A percentile compares a stretch with the other conserved stretches of the same genome.
These are phyloP conservation scores for Chondrosia reniformis DNA, from an alignment of 37 sponge, comb jelly and placozoan species.

Conservation along the genomic window DNA sequence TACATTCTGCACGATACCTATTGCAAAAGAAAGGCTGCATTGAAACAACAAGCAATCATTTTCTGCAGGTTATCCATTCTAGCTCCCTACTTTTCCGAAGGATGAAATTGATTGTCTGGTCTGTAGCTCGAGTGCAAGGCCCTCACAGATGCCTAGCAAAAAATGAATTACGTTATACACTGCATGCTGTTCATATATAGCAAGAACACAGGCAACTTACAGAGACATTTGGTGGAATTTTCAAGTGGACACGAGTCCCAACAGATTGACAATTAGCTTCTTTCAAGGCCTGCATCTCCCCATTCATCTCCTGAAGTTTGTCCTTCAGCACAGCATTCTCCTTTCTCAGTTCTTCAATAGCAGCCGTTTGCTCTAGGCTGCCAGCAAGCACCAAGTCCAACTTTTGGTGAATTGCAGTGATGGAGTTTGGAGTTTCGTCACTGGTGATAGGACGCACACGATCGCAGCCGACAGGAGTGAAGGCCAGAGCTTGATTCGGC, in stretches of 20 bases:
- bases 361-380: conserved; percentile 4
- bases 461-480: not conserved
- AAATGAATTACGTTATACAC: conserved; percentile 3
- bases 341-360: not conserved
- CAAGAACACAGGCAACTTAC: conserved; percentile 3
- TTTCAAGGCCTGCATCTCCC: not conserved
- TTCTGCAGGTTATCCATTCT: not conserved
- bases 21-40: not conserved
- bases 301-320: not conserved
- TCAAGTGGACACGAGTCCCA: not conserved
- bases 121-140: conserved; percentile 6
- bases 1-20: conserved; percentile 6
- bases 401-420: not conserved
- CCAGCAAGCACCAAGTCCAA: conserved; percentile 5
- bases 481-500: conserved; percentile 1
- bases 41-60: not conserved
- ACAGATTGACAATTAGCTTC: not conserved
- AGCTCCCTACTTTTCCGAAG: conserved; percentile 17
- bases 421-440: too few relatives aligned
- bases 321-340: conserved; percentile 9
- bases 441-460: too few relatives aligned
- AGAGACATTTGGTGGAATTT: conserved; percentile 5
- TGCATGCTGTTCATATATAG: not conserved
- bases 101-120: not conserved
- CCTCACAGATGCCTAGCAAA: conserved; percentile 10